Evolutionary conservation across 2,888 invertebrate species (phyloP).

Genomic region (Orchestes rusci): DNA sequence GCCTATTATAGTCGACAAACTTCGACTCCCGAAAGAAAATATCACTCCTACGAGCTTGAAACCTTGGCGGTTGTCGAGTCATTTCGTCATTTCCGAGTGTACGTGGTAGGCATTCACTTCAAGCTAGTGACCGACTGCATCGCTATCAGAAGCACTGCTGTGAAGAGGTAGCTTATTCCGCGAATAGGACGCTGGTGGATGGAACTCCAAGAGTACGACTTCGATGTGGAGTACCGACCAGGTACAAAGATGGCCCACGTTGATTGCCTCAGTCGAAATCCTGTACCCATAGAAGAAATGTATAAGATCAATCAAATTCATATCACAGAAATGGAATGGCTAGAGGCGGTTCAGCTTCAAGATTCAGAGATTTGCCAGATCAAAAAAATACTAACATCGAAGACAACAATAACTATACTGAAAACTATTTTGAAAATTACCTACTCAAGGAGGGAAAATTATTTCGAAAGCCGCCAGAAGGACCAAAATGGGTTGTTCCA

Average conservation of each 20-base stretch:
- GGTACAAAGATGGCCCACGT: too few species aligned
- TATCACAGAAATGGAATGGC: conserved; percentile 9
- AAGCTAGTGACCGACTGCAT: conserved; percentile 35
- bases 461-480: too few species aligned
- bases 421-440: too few species aligned
- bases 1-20: conserved; percentile 28
- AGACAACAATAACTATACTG: too few species aligned
- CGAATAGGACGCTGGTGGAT: conserved; percentile 34
- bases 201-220: conserved; percentile 30
- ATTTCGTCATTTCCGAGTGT: conserved; percentile 30
- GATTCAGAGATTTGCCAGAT: too few species aligned
- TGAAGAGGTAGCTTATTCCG: conserved; percentile 25
- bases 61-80: conserved; percentile 33
- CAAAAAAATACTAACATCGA: too few species aligned
- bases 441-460: too few species aligned
- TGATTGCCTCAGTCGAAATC: too few species aligned
- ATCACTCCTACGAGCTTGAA: conserved; percentile 33
- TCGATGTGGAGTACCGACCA: too few species aligned
- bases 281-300: too few species aligned
- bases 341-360: conserved; percentile 16
- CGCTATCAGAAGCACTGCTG: too few species aligned
- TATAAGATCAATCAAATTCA: background rate
- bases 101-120: conserved; percentile 29
- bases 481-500: too few species aligned
- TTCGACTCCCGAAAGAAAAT: conserved; percentile 24